Evolutionary conservation across 2,113 vertebrate genomes (phyloP), one percentile per base, ranked within the genome.

Genomic region (Tetrax tetrax): DNA sequence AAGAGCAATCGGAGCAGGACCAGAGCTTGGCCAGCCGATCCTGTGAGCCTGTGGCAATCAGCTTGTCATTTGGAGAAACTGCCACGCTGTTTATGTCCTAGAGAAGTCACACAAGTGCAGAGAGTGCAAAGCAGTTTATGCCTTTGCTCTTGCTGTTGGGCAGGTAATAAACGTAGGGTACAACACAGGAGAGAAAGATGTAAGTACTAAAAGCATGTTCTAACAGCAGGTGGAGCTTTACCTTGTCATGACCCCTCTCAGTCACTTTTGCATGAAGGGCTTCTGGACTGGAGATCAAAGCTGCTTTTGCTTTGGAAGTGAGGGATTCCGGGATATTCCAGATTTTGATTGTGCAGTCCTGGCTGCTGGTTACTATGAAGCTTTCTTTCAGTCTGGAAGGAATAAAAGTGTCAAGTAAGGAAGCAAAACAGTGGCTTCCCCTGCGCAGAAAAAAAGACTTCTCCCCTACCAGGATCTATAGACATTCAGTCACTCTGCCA

Each of bases 1-100:
- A 95, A 33, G 97, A 97, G 85, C 98, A 94, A 64, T 95, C 98
- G 0, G 98, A 91, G 56, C 98, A 95, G 9, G 98, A 97, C 99
- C 99, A 99, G 60, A 99, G 98, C 97, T 99, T 99, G 92, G 99
- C 99, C 0, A 98, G 99, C 35, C 98, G 98, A 93, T 99, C 99
- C 98, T 99, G 99, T 0, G 99, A 99, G 83, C 99, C 99, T 0
- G 99, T 99, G 20, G 99, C 99, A 63, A 99, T 80, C 94, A 99
- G 98, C 92, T 98, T 99, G 98, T 99, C 99, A 1, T 99, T 99
- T 14, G 99, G 99, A 13, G 99, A 99, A 23, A 99, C 91, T 0
- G 98, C 97, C 70, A 99, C 98, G 2, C 99, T 99, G 98, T 99
- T 99, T 33, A 99, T 97, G 65, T 99, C 99, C 99, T 99, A 74